Base-by-base conservation (phyloP, 2,113 vertebrate species). In the Indicator indicator region DNA sequence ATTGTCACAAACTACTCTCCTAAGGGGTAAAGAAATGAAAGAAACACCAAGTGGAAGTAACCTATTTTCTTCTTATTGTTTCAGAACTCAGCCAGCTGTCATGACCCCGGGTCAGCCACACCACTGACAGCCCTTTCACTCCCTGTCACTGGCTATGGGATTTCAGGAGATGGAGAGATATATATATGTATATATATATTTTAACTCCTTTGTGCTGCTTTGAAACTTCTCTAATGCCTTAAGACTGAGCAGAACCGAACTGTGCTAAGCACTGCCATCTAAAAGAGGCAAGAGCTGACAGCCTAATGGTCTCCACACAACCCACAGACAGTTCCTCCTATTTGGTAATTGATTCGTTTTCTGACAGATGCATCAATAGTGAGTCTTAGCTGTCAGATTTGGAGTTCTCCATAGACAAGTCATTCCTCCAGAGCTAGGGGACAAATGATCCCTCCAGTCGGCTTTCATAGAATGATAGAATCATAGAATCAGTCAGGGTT, bases 11-110 rank as follows among this genome's bases (percentile, higher is more conserved):
- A 67, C 9, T 50, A 55, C 19, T 71, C 52, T 65, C 48, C 26
- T 68, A 20, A 38, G 12, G 50, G 56, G 36, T 46, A 80, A 83
- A 80, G 75, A 79, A 90, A 38, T 86, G 62, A 90, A 82, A 78
- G 72, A 86, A 91, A 59, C n/a, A 62, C 33, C 44, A 28, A 56
- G 54, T 68, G 60, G 36, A 76, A 73, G 16, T 79, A 83, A 78
- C 86, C 72, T 92, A 58, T 94, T 96, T 96, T 86, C 62, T 89
- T 82, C 28, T 60, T 79, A 21, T 64, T 76, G 59, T 82, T 91
- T 95, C 78, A 90, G 88, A 94, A 77, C 60, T 88, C 74, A 64
- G 40, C 64, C 72, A 94, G 81, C 36, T 94, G 88, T n/a, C 69
- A 54, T 81, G 74, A 65, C 83, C 77, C 20, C 78, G 89, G 88